phyloP scores from a whole-genome alignment of 1,140 invertebrate genomes.

The Prorops nasuta region DNA sequence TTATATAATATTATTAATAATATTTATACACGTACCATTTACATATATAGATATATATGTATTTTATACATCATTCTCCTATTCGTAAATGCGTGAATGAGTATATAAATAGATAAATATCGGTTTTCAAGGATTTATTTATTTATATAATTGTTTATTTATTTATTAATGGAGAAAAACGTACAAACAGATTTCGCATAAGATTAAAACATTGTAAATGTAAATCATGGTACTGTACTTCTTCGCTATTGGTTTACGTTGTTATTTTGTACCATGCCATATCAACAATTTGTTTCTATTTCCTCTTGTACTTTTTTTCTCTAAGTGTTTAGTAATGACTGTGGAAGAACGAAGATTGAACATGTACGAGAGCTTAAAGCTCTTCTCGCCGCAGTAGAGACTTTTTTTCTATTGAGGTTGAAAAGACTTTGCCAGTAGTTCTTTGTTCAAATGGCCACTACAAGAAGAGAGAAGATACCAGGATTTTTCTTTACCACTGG shows the following conservation, averaged over 20 bases:
- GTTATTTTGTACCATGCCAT: constrained; percentile 36
- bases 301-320: constrained; percentile 23
- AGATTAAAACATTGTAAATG: constrained; percentile 21
- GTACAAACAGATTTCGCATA: too few relatives aligned
- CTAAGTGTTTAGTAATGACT: neutral
- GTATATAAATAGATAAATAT: constrained; percentile 14
- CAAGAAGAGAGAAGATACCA: constrained; percentile 27
- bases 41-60: constrained; percentile 17
- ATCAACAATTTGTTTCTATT: constrained; percentile 22
- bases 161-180: too few relatives aligned
- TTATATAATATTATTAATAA: constrained; percentile 30
- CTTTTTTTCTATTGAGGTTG: too few relatives aligned
- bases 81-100: constrained; percentile 12
- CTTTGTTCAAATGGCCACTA: too few relatives aligned
- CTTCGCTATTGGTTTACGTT: constrained; percentile 39
- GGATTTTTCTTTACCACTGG: too few relatives aligned
- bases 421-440: too few relatives aligned
- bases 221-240: constrained; percentile 39
- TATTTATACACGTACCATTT: constrained; percentile 20
- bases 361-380: too few relatives aligned
- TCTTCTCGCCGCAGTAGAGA: too few relatives aligned
- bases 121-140: too few relatives aligned
- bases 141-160: constrained; percentile 16
- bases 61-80: constrained; percentile 15
- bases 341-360: too few relatives aligned